Conservation (phyloP, 2,888 invertebrate genomes). For the Cheilosia urbana region DNA sequence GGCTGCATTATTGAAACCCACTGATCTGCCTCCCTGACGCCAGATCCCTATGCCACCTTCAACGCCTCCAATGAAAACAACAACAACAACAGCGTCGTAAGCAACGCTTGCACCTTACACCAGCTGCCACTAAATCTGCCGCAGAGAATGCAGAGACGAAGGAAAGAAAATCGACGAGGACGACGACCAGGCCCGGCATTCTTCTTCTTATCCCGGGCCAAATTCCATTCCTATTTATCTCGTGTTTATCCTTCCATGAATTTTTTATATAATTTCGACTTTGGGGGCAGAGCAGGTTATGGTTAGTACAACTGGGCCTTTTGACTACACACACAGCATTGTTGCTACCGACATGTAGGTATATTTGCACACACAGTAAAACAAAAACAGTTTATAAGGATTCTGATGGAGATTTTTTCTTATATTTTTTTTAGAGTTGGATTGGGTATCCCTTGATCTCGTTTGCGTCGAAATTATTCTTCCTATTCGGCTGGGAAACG, state of each 20-base stretch:
- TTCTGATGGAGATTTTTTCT: slow-evolving; percentile 6
- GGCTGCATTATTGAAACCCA: slow-evolving; percentile 74
- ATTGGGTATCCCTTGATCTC: slow-evolving; percentile 40
- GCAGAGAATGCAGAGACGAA: slow-evolving; percentile 19
- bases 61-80: neutral
- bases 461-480: slow-evolving; percentile 51
- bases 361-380: slow-evolving; percentile 41
- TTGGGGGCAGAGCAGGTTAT: slow-evolving; percentile 12
- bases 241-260: slow-evolving; percentile 74
- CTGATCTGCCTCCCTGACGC: slow-evolving; percentile 56
- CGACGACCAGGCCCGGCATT: slow-evolving; percentile 43
- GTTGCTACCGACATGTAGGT: slow-evolving; percentile 35
- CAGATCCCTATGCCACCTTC: neutral
- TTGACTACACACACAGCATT: neutral
- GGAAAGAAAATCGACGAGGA: slow-evolving; percentile 61
- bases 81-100: slow-evolving; percentile 20
- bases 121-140: slow-evolving; percentile 70
- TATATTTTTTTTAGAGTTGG: slow-evolving; percentile 22
- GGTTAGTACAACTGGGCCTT: slow-evolving; percentile 17
- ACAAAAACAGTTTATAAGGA: slow-evolving; percentile 54
- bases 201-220: slow-evolving; percentile 59
- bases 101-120: slow-evolving; percentile 58
- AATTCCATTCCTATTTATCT: slow-evolving; percentile 73
- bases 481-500: slow-evolving; percentile 13
- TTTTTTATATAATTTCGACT: slow-evolving; percentile 72